These are phyloP conservation scores for Drosophila phalerata DNA, from an alignment of 2,888 invertebrate species.

Conservation along the genomic window DNA sequence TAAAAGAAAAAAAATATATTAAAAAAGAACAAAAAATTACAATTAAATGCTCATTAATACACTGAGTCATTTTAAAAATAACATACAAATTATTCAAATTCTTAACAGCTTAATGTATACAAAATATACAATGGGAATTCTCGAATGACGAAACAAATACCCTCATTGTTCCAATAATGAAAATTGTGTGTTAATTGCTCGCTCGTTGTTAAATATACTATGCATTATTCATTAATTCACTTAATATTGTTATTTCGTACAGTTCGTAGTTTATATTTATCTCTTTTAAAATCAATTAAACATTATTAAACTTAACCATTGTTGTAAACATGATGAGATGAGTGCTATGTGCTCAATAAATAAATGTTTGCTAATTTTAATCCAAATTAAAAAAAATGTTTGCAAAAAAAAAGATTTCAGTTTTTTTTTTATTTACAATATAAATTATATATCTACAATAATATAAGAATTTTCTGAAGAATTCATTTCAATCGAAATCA, in stretches of 20 bases:
- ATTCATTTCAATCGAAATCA: neutral
- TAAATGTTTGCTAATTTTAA: too few relatives aligned
- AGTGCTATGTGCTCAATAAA: neutral
- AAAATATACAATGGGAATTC: conserved; percentile 3
- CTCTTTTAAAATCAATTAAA: conserved; percentile 59
- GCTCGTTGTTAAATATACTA: conserved; percentile 61
- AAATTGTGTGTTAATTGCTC: conserved; percentile 72
- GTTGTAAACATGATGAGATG: neutral
- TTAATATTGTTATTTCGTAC: conserved; percentile 24
- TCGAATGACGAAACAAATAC: conserved; percentile 7
- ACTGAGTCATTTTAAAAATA: conserved; percentile 29
- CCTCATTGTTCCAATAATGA: conserved; percentile 46
- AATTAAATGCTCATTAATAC: conserved; percentile 71
- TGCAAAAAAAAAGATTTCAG: too few relatives aligned
- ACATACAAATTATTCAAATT: conserved; percentile 44
- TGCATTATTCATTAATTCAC: conserved; percentile 63
- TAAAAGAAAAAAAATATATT: conserved; percentile 7
- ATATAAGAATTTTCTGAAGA: neutral
- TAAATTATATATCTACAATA: neutral
- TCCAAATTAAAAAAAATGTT: too few relatives aligned
- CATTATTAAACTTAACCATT: conserved; percentile 50
- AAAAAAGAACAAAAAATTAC: conserved; percentile 21
- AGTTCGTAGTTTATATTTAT: conserved; percentile 20
- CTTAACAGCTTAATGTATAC: conserved; percentile 12
- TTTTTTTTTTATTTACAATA: neutral